These are phyloP conservation scores for Ennomos fuscantarius DNA, from an alignment of 2,888 invertebrate species.

Conservation along the genomic window DNA sequence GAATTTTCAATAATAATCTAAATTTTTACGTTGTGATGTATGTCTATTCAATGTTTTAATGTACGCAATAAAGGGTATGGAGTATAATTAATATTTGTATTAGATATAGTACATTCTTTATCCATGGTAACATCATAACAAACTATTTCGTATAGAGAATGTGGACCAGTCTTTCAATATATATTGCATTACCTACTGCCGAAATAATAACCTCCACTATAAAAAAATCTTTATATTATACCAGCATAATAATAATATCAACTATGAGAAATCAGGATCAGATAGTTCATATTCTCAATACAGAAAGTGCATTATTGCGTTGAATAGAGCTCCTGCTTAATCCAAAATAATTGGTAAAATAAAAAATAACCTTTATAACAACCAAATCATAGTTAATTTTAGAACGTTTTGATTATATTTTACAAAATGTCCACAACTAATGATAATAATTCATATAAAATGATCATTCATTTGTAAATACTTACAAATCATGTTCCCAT, in stretches of 20 bases:
- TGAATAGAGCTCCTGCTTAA: slow-evolving; percentile 56
- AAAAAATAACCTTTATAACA: slow-evolving; percentile 44
- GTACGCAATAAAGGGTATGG: slow-evolving; percentile 38
- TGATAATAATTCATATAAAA: slow-evolving; percentile 53
- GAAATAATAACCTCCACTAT: neutral
- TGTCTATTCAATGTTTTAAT: slow-evolving; percentile 66
- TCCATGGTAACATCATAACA: slow-evolving; percentile 54
- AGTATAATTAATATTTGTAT: slow-evolving; percentile 42
- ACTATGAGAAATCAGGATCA: slow-evolving; percentile 1
- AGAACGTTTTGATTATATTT: slow-evolving; percentile 22
- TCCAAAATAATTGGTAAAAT: slow-evolving; percentile 25
- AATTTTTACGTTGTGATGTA: slow-evolving; percentile 38
- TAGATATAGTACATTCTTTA: slow-evolving; percentile 58
- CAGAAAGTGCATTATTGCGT: slow-evolving; percentile 54
- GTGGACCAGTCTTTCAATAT: slow-evolving; percentile 5
- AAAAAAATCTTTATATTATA: too few relatives aligned
- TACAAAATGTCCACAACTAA: slow-evolving; percentile 46
- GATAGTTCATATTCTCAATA: slow-evolving; percentile 16
- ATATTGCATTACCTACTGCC: neutral
- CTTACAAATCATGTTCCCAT: slow-evolving; percentile 45
- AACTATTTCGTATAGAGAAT: slow-evolving; percentile 42
- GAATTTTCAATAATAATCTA: slow-evolving; percentile 48
- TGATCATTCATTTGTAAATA: slow-evolving; percentile 70
- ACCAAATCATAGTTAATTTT: slow-evolving; percentile 25
- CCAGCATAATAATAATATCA: slow-evolving; percentile 30